Evolutionary conservation across 2,113 vertebrate species (phyloP), one percentile per base, ranked within the genome.

Genomic region (Mesitornis unicolor): DNA sequence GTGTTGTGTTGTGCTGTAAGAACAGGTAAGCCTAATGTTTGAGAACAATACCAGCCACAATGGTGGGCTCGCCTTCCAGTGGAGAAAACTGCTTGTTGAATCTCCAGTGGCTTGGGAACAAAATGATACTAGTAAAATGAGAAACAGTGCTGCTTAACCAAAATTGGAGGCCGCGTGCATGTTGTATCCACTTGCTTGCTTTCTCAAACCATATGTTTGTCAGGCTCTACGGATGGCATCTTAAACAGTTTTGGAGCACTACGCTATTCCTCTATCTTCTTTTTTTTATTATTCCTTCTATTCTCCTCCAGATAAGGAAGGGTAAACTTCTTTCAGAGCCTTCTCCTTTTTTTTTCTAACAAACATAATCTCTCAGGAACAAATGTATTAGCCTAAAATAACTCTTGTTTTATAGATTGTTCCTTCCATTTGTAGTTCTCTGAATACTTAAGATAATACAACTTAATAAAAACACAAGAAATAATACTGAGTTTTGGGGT

Each of bases 241-340:
- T 59, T 50, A 48, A 91, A 57, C 7, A 29, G 7, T 64, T 64
- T 42, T 42, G 61, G 50, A 69, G 36, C 21, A n/a, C 43, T 57
- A 19, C 3, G 2, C 5, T 51, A 6, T 35, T 70, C 13, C 19
- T 2, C 1, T 50, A 6, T 26, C 4, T 51, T 25, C 11, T n/a
- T 28, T 77, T 6, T 4, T 45, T 38, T n/a, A n/a, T n/a, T n/a
- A n/a, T n/a, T 11, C 10, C 14, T 25, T 28, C 5, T n/a, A n/a
- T 48, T 48, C 4, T 5, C 24, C 4, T 35, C 15, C 24, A 26
- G 26, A 38, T 69, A 3, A n/a, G 28, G 20, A 68, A 59, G 18
- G 22, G 26, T 13, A n/a, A n/a, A 0, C 20, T 60, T 86, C 22
- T 71, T 79, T 54, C 11, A 31, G 22, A 71, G 31, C 11, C 22